Percentiles rank a stretch among this genome's conserved stretches.
Conservation (phyloP, 2,797 vertebrate species). For the Danio aesculapii region DNA sequence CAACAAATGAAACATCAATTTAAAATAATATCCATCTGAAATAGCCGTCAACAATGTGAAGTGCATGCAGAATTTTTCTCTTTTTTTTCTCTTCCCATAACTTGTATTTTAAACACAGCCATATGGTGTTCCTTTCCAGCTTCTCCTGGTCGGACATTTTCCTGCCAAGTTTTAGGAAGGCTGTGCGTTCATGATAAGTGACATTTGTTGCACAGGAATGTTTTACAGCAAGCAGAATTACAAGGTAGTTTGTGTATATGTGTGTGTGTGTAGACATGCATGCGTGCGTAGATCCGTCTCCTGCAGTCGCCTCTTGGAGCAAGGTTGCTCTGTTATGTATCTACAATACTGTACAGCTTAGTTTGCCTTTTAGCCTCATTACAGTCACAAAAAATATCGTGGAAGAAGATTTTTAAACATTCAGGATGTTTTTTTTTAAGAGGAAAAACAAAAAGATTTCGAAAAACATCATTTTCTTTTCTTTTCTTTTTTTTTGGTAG, state of each 20-base stretch:
- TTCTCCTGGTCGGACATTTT: constrained; percentile 79
- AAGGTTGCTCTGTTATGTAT: constrained; percentile 79
- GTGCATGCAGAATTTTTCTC: constrained; percentile 88
- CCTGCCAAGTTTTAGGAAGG: constrained; percentile 86
- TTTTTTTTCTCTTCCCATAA: constrained; percentile 48
- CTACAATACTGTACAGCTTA: constrained; percentile 79
- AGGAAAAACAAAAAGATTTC: constrained; percentile 57
- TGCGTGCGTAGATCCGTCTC: constrained; percentile 71
- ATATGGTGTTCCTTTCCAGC: constrained; percentile 83
- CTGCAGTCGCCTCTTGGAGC: constrained; percentile 73
- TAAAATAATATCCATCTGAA: constrained; percentile 88
- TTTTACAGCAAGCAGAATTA: constrained; percentile 87
- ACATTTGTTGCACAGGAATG: constrained; percentile 85
- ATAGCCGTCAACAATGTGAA: constrained; percentile 86
- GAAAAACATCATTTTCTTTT: constrained; percentile 68
- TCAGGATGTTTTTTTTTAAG: constrained; percentile 74
- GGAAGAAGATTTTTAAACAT: constrained; percentile 80
- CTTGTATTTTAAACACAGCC: constrained; percentile 74
- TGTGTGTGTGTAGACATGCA: constrained; percentile 48
- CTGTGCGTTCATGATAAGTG: constrained; percentile 77
- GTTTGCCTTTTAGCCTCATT: constrained; percentile 63
- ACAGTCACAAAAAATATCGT: constrained; percentile 74
- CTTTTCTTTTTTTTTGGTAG: constrained; percentile 83
- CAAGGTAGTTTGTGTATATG: constrained; percentile 79
- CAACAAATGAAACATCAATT: constrained; percentile 89